A percentile compares a stretch with the other conserved stretches of the same genome.
Evolutionary conservation across 2,797 vertebrate genomes (phyloP).

Genomic region (Phataginus tricuspis): DNA sequence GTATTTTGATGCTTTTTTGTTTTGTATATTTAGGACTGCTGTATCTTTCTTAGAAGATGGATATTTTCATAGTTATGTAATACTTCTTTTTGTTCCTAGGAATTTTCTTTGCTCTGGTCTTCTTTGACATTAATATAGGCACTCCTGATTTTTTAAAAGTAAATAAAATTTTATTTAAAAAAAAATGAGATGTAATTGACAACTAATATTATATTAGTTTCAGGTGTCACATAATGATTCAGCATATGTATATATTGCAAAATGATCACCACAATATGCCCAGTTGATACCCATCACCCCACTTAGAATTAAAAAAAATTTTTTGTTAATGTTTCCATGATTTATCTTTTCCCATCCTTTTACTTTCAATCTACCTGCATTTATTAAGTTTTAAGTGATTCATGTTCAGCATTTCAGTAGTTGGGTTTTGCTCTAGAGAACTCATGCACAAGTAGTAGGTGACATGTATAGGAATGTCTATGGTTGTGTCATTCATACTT

Average conservation of each 20-base stretch:
- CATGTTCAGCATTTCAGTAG: background rate
- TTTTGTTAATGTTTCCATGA: background rate
- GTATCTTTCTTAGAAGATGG: too few relatives aligned
- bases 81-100: too few relatives aligned
- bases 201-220: background rate
- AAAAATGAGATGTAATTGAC: background rate
- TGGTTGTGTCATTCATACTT: background rate
- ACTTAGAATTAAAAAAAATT: background rate
- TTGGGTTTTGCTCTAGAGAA: background rate
- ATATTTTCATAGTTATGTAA: too few relatives aligned
- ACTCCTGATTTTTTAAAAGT: background rate
- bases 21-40: background rate
- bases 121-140: background rate
- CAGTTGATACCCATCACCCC: background rate
- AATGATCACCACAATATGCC: background rate
- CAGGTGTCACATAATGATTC: background rate
- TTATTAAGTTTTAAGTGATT: background rate
- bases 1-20: background rate
- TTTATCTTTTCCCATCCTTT: background rate
- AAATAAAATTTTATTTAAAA: background rate
- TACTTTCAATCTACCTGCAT: background rate
- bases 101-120: too few relatives aligned
- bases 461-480: background rate
- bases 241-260: background rate
- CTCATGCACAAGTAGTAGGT: too few relatives aligned